Evolutionary conservation across 64 coral and sea anemone species (phyloP), one percentile per base, ranked within the genome.

Genomic region (Astreopora myriophthalma): DNA sequence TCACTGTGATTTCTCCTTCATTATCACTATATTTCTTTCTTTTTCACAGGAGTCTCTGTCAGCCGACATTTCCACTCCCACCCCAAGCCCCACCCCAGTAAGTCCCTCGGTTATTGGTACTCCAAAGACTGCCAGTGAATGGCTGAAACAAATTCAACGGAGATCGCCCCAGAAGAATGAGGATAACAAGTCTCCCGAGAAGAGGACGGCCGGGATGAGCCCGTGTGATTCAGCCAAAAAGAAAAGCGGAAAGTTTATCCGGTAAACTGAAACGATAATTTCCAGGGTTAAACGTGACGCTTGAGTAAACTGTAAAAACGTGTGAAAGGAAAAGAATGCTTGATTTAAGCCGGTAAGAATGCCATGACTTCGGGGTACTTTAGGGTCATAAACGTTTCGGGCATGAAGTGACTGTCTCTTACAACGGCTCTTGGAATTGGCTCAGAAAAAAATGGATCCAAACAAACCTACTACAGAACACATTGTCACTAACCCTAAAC

Each of bases 161-260:
- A 35, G 71, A 5, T 86, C 91, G 8, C 36, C 71, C 24, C 27
- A 88, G 23, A 48, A 65, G 24, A 38, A 64, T 26, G 65, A 89
- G 19, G 60, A 73, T 5, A 44, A 57, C 5, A 17, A 31, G 30
- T 90, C 63, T 69, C 31, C 77, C 27, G 91, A 93, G 8, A 26
- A 46, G 0, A 75, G 23, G 69, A 34, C 42, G 34, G 51, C n/a
- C 14, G 11, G 17, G 19, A 60, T 81, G 51, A 81, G 58, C 19
- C 71, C 49, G 25, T 63, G 64, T 57, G 91, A 96, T 80, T 96
- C 95, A 79, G 91, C 95, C 10, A 93, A 90, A 29, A 96, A 96
- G 81, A 96, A 96, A 55, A 65, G n/a, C n/a, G n/a, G 85, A 14
- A 96, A 96, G 48, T 93, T 92, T 58, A 68, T 79, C n/a, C 93